Percentiles rank a stretch among this genome's conserved stretches.
Evolutionary conservation across 2,113 vertebrate genomes (phyloP).

Genomic region (Marmota flaviventris): DNA sequence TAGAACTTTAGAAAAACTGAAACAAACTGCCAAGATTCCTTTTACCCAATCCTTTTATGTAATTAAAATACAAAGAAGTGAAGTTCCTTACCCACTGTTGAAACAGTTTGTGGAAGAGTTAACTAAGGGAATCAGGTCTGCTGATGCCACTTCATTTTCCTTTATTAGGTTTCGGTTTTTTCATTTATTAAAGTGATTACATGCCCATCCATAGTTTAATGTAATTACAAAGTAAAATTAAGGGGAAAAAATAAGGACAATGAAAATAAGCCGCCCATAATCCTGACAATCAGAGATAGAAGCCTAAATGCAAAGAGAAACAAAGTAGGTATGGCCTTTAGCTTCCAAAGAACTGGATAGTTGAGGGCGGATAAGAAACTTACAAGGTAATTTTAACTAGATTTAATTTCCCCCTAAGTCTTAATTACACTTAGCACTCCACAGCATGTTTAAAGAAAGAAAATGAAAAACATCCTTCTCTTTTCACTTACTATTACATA

Average conservation of each 20-base stretch:
- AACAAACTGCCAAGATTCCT: neutral
- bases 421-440: neutral
- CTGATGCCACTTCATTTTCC: neutral
- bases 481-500: neutral
- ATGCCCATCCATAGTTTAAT: neutral
- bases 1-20: neutral
- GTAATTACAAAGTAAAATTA: conserved; percentile 48
- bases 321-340: neutral
- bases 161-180: neutral
- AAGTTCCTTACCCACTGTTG: neutral
- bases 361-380: neutral
- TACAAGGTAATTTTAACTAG: conserved; percentile 32
- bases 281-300: neutral
- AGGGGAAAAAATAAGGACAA: neutral
- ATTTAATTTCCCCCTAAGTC: neutral
- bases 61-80: neutral
- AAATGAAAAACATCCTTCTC: neutral
- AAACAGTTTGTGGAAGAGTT: neutral
- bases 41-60: neutral
- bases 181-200: conserved; percentile 26
- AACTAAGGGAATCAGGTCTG: neutral
- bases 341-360: neutral
- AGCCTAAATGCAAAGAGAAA: neutral
- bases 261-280: conserved; percentile 31
- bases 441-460: neutral